Base-by-base conservation (phyloP, 2,113 vertebrate genomes). In the Nothocercus nigrocapillus region DNA sequence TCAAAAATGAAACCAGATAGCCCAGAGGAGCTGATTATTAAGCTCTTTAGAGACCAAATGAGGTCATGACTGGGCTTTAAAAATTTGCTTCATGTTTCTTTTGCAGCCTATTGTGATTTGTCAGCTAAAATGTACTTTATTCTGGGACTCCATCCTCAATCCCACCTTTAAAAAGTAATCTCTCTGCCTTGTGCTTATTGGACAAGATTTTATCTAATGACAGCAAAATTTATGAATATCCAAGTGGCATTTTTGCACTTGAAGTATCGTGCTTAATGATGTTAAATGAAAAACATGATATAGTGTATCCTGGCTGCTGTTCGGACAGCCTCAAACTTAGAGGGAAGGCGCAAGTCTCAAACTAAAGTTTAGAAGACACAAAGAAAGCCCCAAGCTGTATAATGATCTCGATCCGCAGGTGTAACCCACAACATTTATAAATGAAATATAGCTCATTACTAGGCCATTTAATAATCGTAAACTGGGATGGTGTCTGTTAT, bases 21-120 rank as follows among this genome's bases (percentile, higher is more conserved):
- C 72, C 82, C 54, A n/a, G 14, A 94, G 89, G 89, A 13, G 75
- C 74, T 85, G 85, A 85, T 70, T 88, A 66, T 94, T 93, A 64
- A 93, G 59, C 64, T 96, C 3, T 93, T 82, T 79, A 93, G 77
- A 77, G 77, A 74, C 74, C 68, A n/a, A 28, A 40, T 80, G 82
- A 82, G 72, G 67, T 95, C 80, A 89, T 7, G 2, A 82, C 66
- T 42, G 40, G 79, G 59, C 63, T 90, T 82, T 89, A 79, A 90
- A 85, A 92, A 54, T 40, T 92, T 89, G 74, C 67, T 67, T 90
- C 21, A 7, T 24, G 77, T 92, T 97, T 95, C 77, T 93, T 92
- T 95, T 93, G 53, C 83, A 87, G 77, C 45, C 58, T 89, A 25
- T 90, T 92, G 63, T 0, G 49, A 89, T 89, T 93, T 76, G 58